phyloP scores from a whole-genome alignment of 2,888 invertebrate species.

The Dolichopus griseipennis region DNA sequence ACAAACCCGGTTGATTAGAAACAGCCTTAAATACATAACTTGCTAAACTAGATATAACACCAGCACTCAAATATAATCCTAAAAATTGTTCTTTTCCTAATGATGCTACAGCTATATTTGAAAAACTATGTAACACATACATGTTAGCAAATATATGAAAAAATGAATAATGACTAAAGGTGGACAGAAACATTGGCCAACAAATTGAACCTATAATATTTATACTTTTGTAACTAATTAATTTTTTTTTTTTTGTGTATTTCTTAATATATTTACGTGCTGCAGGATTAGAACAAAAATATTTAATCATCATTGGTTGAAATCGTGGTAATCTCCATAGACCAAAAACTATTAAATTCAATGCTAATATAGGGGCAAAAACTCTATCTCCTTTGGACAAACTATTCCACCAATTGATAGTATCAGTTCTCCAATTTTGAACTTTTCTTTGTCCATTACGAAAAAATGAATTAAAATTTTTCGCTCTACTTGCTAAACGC shows the following conservation, averaged over 20 bases:
- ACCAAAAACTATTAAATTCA: slow-evolving; percentile 70
- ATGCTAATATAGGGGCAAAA: slow-evolving; percentile 67
- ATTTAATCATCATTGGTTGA: slow-evolving; percentile 66
- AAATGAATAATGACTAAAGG: slow-evolving; percentile 84
- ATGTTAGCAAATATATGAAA: slow-evolving; percentile 89
- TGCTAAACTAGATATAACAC: slow-evolving; percentile 74
- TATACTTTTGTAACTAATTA: not conserved
- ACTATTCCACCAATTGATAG: slow-evolving; percentile 54
- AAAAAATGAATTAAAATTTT: slow-evolving; percentile 41
- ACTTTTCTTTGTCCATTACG: slow-evolving; percentile 28
- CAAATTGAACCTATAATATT: slow-evolving; percentile 59
- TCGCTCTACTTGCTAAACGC: slow-evolving; percentile 25
- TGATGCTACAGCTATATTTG: slow-evolving; percentile 51
- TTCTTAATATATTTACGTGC: slow-evolving; percentile 51
- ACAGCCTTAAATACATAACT: slow-evolving; percentile 74
- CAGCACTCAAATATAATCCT: slow-evolving; percentile 81
- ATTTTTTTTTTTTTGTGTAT: not conserved
- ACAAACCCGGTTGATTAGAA: slow-evolving; percentile 60
- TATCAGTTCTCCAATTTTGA: slow-evolving; percentile 27
- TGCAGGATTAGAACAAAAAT: slow-evolving; percentile 76
- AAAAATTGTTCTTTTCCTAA: slow-evolving; percentile 88
- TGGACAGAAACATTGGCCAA: slow-evolving; percentile 86
- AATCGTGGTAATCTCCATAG: slow-evolving; percentile 71
- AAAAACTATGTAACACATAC: slow-evolving; percentile 87
- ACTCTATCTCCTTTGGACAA: slow-evolving; percentile 66